Conservation (phyloP, 2,888 invertebrate species). For the Drosophila testacea region DNA sequence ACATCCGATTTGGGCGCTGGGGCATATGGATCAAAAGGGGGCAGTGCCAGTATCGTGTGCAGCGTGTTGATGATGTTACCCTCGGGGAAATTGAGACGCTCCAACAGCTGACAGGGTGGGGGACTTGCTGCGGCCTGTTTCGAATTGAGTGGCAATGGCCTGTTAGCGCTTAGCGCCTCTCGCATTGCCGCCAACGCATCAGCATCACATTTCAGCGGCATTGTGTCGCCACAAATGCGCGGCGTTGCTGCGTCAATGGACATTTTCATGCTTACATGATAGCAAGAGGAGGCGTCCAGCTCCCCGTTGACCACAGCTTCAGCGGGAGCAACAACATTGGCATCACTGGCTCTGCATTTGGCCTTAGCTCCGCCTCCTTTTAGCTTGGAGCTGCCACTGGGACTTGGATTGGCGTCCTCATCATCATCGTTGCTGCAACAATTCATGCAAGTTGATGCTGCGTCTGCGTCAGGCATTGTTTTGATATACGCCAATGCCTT, state of each 20-base stretch:
- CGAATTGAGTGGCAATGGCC: slow-evolving; percentile 47
- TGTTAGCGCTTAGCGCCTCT: slow-evolving; percentile 55
- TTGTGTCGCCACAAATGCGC: slow-evolving; percentile 56
- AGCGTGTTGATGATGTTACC: slow-evolving; percentile 73
- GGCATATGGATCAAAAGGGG: slow-evolving; percentile 82
- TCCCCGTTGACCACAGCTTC: slow-evolving; percentile 69
- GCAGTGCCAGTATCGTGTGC: slow-evolving; percentile 78
- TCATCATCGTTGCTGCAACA: slow-evolving; percentile 38
- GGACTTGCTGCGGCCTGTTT: slow-evolving; percentile 47
- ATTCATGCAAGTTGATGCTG: slow-evolving; percentile 31
- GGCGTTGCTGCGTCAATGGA: slow-evolving; percentile 68
- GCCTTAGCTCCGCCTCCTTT: slow-evolving; percentile 36
- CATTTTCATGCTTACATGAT: slow-evolving; percentile 75
- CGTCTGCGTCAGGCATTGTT: slow-evolving; percentile 45
- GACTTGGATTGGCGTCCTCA: slow-evolving; percentile 37
- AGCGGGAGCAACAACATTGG: slow-evolving; percentile 48
- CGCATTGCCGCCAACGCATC: slow-evolving; percentile 63
- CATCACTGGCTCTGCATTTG: slow-evolving; percentile 26
- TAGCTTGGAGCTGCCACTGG: slow-evolving; percentile 27
- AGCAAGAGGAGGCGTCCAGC: slow-evolving; percentile 65
- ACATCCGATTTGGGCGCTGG: slow-evolving; percentile 78
- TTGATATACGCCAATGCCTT: slow-evolving; percentile 63
- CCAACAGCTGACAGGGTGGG: slow-evolving; percentile 64
- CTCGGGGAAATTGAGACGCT: slow-evolving; percentile 70
- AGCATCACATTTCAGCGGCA: slow-evolving; percentile 65